These are phyloP conservation scores for Philotrypesis tridentata DNA, from an alignment of 1,140 invertebrate species.

Conservation along the genomic window DNA sequence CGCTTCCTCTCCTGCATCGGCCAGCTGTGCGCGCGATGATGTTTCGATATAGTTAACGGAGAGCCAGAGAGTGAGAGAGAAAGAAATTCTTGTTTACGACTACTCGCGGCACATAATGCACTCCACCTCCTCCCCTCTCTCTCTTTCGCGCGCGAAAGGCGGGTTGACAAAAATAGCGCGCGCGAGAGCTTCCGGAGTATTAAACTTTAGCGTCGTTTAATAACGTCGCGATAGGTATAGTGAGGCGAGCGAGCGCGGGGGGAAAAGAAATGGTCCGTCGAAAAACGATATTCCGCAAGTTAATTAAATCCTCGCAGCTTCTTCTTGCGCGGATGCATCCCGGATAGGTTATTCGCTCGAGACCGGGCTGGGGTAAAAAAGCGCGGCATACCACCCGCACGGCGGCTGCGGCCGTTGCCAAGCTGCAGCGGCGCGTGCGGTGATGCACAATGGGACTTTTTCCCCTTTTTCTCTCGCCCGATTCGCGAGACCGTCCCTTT, in stretches of 20 bases:
- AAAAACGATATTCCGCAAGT: not conserved
- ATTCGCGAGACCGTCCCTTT: constrained; percentile 1
- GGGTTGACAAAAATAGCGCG: too few relatives aligned
- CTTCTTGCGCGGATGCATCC: not conserved
- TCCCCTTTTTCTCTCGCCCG: not conserved
- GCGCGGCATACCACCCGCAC: not conserved
- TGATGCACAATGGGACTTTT: constrained; percentile 35
- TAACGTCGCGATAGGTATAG: not conserved
- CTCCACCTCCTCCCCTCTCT: too few relatives aligned
- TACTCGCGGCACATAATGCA: too few relatives aligned
- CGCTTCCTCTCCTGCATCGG: too few relatives aligned
- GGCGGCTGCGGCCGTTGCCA: too few relatives aligned
- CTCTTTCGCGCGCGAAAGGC: too few relatives aligned
- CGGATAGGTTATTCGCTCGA: not conserved
- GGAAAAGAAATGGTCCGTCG: not conserved
- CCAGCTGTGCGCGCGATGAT: too few relatives aligned
- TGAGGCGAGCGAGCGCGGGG: too few relatives aligned
- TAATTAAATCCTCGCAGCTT: not conserved
- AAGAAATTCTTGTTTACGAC: too few relatives aligned
- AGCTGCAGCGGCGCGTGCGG: too few relatives aligned
- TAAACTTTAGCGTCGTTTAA: not conserved
- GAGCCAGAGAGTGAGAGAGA: too few relatives aligned
- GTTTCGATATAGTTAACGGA: too few relatives aligned
- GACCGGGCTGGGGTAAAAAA: not conserved
- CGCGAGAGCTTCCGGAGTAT: not conserved